Conservation (phyloP, 2,113 vertebrate species). For the Lepus europaeus region DNA sequence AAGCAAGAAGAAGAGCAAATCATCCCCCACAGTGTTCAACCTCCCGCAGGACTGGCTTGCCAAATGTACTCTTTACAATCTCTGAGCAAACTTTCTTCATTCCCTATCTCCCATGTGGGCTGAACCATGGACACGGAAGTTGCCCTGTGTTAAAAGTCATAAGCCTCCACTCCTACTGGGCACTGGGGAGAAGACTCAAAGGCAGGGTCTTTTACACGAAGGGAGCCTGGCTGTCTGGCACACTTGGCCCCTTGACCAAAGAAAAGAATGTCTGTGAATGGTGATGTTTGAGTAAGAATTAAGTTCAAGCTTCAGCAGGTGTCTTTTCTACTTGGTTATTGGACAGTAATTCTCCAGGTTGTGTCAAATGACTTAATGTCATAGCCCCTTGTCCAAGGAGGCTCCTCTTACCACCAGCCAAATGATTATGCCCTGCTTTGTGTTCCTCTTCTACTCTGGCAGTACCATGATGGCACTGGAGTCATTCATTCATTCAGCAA, state of each 20-base stretch:
- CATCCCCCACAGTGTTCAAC: background rate
- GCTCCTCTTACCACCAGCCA: background rate
- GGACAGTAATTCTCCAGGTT: background rate
- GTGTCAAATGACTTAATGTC: background rate
- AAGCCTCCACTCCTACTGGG: background rate
- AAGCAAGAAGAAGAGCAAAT: constrained; percentile 4
- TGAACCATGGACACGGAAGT: background rate
- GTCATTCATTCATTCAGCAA: constrained; percentile 16
- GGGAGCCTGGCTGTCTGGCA: background rate
- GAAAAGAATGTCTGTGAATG: background rate
- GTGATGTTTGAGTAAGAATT: background rate
- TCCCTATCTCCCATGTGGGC: background rate
- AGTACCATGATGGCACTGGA: background rate
- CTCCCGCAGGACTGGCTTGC: background rate
- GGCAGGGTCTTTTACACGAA: background rate
- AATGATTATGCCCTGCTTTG: background rate
- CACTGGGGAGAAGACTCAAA: background rate
- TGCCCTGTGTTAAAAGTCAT: background rate
- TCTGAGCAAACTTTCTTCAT: constrained; percentile 5
- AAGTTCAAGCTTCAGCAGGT: background rate
- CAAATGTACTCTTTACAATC: background rate
- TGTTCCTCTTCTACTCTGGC: constrained; percentile 16
- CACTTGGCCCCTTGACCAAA: background rate
- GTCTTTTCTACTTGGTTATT: background rate
- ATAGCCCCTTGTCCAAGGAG: background rate